Evolutionary conservation across 2,888 invertebrate species (phyloP).

Genomic region (Pantelozetes paolii): DNA sequence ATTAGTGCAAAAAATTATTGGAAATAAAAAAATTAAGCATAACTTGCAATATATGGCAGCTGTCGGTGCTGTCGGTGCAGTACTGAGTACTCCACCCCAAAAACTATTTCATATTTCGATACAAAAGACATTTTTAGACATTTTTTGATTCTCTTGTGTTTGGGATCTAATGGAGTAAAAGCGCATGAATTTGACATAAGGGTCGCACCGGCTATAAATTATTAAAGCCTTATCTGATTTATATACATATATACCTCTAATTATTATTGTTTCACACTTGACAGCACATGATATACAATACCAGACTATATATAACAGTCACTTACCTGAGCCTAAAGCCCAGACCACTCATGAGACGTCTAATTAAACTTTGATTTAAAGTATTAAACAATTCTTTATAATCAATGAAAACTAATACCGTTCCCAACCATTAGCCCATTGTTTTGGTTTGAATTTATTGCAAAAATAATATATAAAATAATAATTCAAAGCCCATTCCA

Average conservation of each 20-base stretch:
- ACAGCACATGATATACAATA: conserved; percentile 14
- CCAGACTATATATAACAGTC: neutral
- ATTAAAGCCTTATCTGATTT: conserved; percentile 35
- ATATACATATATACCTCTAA: conserved; percentile 31
- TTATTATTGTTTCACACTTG: conserved; percentile 35
- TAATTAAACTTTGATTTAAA: conserved; percentile 23
- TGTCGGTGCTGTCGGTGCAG: neutral
- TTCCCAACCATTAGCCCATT: conserved; percentile 1
- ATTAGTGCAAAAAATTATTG: conserved; percentile 23
- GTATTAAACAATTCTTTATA: conserved; percentile 6
- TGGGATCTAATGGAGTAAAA: neutral
- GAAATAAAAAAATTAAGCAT: conserved; percentile 11
- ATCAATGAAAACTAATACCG: neutral
- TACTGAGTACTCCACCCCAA: conserved; percentile 32
- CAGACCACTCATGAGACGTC: conserved; percentile 8
- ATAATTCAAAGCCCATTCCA: no score
- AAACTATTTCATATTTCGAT: conserved; percentile 7
- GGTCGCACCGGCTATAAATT: neutral
- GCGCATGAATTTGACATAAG: conserved; percentile 36
- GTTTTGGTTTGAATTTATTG: neutral
- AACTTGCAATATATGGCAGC: conserved; percentile 27
- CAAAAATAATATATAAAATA: neutral
- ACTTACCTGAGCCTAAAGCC: conserved; percentile 7
- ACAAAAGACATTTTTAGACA: neutral
- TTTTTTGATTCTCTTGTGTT: neutral